Evolutionary conservation across 2,797 vertebrate genomes (phyloP).

Genomic region (Enteromius anoplus): DNA sequence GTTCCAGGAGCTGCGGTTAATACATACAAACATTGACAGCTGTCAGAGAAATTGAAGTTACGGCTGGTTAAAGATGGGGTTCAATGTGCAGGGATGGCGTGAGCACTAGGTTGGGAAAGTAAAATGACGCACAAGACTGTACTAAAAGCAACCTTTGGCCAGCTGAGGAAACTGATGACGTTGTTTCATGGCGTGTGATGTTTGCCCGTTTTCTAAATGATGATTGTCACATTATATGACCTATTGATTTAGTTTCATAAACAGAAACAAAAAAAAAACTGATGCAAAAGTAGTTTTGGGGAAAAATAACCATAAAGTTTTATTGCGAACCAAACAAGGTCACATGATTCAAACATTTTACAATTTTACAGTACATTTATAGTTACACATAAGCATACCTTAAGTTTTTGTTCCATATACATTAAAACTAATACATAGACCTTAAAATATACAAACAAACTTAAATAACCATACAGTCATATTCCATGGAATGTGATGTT

Average conservation of each 20-base stretch:
- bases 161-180: constrained; percentile 1
- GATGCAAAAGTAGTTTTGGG: constrained; percentile 39
- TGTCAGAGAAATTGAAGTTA: constrained; percentile 12
- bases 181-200: background rate
- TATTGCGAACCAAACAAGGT: constrained; percentile 96
- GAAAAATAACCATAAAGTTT: constrained; percentile 83
- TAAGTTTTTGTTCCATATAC: constrained; percentile 91
- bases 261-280: background rate
- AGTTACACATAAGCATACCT: constrained; percentile 89
- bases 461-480: constrained; percentile 92
- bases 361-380: constrained; percentile 90
- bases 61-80: constrained; percentile 12
- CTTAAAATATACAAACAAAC: constrained; percentile 91
- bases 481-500: constrained; percentile 89
- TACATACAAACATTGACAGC: constrained; percentile 37
- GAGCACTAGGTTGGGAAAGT: constrained; percentile 37
- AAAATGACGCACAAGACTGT: constrained; percentile 38
- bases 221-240: background rate
- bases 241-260: background rate
- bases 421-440: constrained; percentile 91
- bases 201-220: background rate
- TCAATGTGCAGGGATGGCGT: constrained; percentile 25
- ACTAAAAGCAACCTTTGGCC: constrained; percentile 11
- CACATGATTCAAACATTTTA: constrained; percentile 89
- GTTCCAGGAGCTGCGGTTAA: constrained; percentile 43